Evolutionary conservation across 2,797 vertebrate species (phyloP).

Genomic region (Leontocebus nigricollis): DNA sequence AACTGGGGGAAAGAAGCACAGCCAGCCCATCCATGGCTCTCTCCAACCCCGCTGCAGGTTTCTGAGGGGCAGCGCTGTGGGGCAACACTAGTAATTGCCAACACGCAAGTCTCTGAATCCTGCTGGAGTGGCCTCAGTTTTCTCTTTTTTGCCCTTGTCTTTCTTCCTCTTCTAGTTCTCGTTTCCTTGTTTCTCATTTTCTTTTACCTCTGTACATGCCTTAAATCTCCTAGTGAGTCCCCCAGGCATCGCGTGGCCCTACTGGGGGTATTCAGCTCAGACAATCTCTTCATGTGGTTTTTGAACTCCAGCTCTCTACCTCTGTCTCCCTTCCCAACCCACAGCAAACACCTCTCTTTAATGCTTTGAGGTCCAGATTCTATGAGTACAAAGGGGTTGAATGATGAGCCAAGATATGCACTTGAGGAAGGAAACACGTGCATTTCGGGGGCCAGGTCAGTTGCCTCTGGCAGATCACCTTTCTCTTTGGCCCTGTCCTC

Average conservation of each 20-base stretch:
- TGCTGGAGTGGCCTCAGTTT: fast-evolving
- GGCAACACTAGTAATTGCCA: not conserved
- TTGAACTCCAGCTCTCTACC: not conserved
- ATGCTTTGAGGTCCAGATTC: conserved; percentile 29
- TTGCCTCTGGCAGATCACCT: not conserved
- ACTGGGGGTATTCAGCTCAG: not conserved
- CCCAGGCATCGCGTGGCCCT: not conserved
- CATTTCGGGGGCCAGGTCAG: not conserved
- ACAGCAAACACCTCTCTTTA: not conserved
- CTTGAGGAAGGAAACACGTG: not conserved
- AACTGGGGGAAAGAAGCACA: not conserved
- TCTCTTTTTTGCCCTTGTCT: not conserved
- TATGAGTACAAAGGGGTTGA: not conserved
- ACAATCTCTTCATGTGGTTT: conserved; percentile 22
- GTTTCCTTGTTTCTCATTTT: not conserved
- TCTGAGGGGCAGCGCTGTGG: no score
- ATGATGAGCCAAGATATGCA: not conserved
- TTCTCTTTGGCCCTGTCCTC: not conserved
- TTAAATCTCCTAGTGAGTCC: not conserved
- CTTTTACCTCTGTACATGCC: not conserved
- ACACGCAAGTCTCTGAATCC: not conserved
- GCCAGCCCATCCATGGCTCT: no score
- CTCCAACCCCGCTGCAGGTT: fast-evolving
- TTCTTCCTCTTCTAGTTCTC: not conserved
- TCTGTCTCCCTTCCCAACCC: not conserved